Conservation (phyloP, 2,888 invertebrate species). For the Shargacucullia verbasci region DNA sequence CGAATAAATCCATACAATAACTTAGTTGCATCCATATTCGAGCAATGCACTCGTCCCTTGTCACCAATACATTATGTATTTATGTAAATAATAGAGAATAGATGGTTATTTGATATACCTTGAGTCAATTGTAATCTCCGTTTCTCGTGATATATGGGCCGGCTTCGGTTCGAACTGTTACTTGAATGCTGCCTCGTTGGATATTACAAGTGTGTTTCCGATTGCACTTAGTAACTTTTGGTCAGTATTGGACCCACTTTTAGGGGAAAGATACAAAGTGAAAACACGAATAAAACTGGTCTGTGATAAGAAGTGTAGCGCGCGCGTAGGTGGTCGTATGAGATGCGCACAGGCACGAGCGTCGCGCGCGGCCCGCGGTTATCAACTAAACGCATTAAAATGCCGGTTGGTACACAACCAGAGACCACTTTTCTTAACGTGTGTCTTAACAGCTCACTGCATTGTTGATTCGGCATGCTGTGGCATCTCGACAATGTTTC, state of each 20-base stretch:
- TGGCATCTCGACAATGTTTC: slow-evolving; percentile 38
- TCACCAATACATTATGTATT: slow-evolving; percentile 70
- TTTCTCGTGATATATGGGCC: slow-evolving; percentile 60
- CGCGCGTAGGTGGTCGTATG: slow-evolving; percentile 58
- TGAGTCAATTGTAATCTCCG: slow-evolving; percentile 74
- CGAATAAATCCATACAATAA: slow-evolving; percentile 46
- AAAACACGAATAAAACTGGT: slow-evolving; percentile 57
- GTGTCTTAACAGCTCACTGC: slow-evolving; percentile 61
- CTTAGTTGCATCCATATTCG: slow-evolving; percentile 53
- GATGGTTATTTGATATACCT: slow-evolving; percentile 73
- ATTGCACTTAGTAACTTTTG: slow-evolving; percentile 47
- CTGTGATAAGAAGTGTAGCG: slow-evolving; percentile 61
- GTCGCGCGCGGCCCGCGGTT: slow-evolving; percentile 77
- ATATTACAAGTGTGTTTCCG: slow-evolving; percentile 29
- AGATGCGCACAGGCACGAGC: slow-evolving; percentile 70
- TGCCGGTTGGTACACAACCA: slow-evolving; percentile 71
- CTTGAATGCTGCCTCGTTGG: slow-evolving; percentile 21
- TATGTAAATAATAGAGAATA: slow-evolving; percentile 62
- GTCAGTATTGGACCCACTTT: slow-evolving; percentile 50
- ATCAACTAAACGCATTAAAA: slow-evolving; percentile 86
- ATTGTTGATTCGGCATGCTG: slow-evolving; percentile 69
- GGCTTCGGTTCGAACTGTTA: slow-evolving; percentile 28
- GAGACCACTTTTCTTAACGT: slow-evolving; percentile 67
- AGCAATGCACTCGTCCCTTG: slow-evolving; percentile 64
- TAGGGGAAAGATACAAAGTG: slow-evolving; percentile 40